Evolutionary conservation across 2,113 vertebrate genomes (phyloP).

Genomic region (Calidris pugnax): DNA sequence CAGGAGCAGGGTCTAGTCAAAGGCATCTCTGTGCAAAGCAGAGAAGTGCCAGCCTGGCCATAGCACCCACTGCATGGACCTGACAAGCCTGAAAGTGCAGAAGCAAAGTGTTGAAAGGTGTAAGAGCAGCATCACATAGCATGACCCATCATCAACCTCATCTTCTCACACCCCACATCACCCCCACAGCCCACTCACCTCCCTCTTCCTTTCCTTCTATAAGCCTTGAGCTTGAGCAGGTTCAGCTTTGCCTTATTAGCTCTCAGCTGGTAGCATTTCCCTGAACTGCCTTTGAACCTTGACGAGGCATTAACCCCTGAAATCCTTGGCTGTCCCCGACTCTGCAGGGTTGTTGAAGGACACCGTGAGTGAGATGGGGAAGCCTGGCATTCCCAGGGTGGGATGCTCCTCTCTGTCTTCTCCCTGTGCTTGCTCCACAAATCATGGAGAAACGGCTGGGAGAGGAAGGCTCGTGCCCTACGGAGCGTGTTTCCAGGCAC

Average conservation of each 20-base stretch:
- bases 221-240: neutral
- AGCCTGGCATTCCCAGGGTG: neutral
- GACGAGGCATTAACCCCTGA: neutral
- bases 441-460: neutral
- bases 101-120: neutral
- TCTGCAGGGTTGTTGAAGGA: neutral
- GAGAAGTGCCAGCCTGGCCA: neutral
- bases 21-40: neutral
- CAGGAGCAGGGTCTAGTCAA: neutral
- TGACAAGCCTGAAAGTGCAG: neutral
- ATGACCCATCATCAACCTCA: rapidly evolving
- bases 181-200: neutral
- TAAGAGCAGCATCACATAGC: neutral
- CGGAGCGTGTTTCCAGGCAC: rapidly evolving
- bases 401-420: neutral
- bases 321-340: neutral
- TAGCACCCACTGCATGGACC: rapidly evolving
- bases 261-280: neutral
- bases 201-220: neutral
- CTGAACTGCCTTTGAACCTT: conserved; percentile 28
- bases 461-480: neutral
- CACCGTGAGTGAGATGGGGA: rapidly evolving
- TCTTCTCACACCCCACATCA: neutral
- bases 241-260: neutral
- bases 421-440: neutral